Evolutionary conservation across 2,113 vertebrate species (phyloP).

Genomic region (Sinosuthora webbiana): DNA sequence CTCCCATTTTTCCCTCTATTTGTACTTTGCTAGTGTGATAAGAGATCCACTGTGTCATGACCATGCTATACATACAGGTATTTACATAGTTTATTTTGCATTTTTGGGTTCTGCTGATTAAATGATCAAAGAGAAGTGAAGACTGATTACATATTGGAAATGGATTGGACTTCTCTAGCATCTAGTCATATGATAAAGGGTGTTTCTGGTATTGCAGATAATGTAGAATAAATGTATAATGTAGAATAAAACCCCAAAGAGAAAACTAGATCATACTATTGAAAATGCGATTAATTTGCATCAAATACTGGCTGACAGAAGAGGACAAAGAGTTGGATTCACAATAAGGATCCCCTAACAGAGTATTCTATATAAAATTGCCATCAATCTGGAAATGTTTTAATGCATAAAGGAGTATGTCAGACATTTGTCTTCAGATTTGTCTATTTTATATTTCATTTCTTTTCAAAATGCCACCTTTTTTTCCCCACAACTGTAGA

Average conservation of each 20-base stretch:
- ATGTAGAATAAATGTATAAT: not conserved
- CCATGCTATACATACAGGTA: not conserved
- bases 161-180: not conserved
- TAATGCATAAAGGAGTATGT: not conserved
- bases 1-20: not conserved
- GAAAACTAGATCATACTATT: not conserved
- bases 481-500: not conserved
- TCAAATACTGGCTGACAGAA: not conserved
- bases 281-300: not conserved
- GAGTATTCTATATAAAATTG: not conserved
- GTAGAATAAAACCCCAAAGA: not conserved
- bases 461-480: not conserved
- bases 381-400: not conserved
- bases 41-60: not conserved
- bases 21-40: not conserved
- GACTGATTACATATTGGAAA: not conserved
- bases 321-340: not conserved
- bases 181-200: not conserved
- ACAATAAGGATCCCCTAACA: not conserved
- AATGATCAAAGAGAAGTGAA: not conserved
- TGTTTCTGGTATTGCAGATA: not conserved
- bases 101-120: not conserved
- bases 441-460: not conserved
- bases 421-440: not conserved
- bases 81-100: not conserved